These are phyloP conservation scores for Thalassarche chlororhynchos DNA, from an alignment of 2,113 vertebrate genomes.

Conservation along the genomic window DNA sequence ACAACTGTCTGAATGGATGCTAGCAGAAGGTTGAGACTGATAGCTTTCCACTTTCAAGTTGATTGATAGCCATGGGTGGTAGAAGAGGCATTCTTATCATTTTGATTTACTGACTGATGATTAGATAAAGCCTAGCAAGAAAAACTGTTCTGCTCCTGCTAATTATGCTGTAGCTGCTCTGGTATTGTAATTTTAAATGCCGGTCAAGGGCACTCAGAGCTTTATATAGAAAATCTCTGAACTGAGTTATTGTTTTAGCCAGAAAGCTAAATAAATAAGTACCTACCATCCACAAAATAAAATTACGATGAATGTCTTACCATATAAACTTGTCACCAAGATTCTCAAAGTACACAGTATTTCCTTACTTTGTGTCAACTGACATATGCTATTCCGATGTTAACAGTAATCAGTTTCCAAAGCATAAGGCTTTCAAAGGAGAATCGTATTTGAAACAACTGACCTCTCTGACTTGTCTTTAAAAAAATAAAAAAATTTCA, in stretches of 20 bases:
- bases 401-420: background rate
- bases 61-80: background rate
- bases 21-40: background rate
- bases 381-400: background rate
- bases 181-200: background rate
- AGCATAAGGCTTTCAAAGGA: background rate
- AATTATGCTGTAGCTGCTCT: background rate
- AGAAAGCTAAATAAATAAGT: background rate
- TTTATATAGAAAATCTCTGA: background rate
- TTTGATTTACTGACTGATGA: background rate
- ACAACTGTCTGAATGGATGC: background rate
- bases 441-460: background rate
- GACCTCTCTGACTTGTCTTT: background rate
- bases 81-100: background rate
- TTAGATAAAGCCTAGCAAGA: background rate
- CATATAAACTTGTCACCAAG: background rate
- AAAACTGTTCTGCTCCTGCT: background rate
- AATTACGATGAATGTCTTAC: background rate
- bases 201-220: background rate
- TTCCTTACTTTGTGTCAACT: background rate
- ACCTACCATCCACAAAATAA: background rate
- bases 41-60: background rate
- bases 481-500: background rate
- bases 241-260: background rate
- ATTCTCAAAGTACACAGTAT: background rate